These are phyloP conservation scores for Hydroisotoma schaefferi DNA, from an alignment of 2,888 invertebrate species.

Conservation along the genomic window DNA sequence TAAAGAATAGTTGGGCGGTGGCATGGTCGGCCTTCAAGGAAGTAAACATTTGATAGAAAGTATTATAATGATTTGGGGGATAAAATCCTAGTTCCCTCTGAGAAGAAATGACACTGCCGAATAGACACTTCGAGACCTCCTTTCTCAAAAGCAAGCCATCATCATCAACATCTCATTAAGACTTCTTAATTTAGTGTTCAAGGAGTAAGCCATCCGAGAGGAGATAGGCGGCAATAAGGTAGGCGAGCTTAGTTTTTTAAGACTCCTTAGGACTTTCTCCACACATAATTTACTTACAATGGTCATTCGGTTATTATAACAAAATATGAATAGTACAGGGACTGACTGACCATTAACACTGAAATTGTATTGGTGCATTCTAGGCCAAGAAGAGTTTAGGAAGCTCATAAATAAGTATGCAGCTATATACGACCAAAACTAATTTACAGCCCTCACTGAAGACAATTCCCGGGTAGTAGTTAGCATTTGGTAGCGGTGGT, in stretches of 20 bases:
- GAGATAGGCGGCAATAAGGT: neutral
- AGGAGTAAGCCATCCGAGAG: conserved; percentile 8
- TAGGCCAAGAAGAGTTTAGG: no score
- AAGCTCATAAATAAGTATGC: no score
- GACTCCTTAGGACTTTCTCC: no score
- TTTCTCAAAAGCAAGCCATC: conserved; percentile 1
- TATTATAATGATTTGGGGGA: conserved; percentile 4
- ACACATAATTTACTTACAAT: neutral
- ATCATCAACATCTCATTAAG: conserved; percentile 25
- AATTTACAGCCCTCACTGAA: no score
- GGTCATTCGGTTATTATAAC: no score
- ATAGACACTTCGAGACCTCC: conserved; percentile 1
- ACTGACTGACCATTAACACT: no score
- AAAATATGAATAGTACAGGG: no score
- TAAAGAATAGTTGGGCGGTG: neutral
- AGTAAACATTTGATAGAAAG: neutral
- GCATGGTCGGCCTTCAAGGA: no score
- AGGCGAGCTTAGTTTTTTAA: no score
- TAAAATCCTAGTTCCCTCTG: neutral
- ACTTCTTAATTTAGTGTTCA: conserved; percentile 19
- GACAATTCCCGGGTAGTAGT: neutral
- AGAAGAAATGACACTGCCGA: neutral
- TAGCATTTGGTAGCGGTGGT: neutral
- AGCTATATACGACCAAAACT: no score
- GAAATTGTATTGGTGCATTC: no score